Base-by-base conservation (phyloP, 2,888 invertebrate species). In the Thyatira batis region DNA sequence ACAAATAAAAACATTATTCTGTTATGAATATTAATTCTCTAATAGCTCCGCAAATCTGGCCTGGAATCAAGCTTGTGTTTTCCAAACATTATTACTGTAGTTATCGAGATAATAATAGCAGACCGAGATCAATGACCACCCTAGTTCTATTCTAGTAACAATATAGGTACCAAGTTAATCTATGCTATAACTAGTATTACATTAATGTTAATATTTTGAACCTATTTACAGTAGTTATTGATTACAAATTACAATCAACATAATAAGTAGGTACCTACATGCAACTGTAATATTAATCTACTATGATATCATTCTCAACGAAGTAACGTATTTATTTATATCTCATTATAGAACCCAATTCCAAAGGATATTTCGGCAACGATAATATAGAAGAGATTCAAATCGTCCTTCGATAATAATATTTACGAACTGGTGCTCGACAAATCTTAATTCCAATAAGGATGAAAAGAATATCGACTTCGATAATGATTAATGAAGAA, bases 81-180 rank as follows among this genome's bases (percentile, higher is more conserved):
- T 80, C 78, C 63, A 77, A 84, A 85, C 79, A 82, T 81, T 80
- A 82, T 71, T 77, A 71, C 69, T 50, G 78, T 65, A 73, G 79
- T 82, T 85, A 86, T 86, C 79, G 80, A 73, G 81, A 84, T 86
- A 84, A 85, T 88, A 85, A 84, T 82, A 83, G 79, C 74, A 53
- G 63, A 61, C 55, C 50, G 78, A 63, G 87, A 71, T 86, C 89
- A 86, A 80, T 76, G 88, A 82, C 86, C 87, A 88, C 72, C 79
- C 87, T 63, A 89, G 75, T 89, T 91, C 80, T 88, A 85, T 82
- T 84, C 82, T 84, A 84, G 80, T 84, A 75, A 76, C 82, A 67
- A 75, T 61, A 54, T 58, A 21, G 17, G 4, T 43, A 43, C 13
- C 20, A 27, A 8, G 23, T 25, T 46, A 25, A 23, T n/a, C 27